phyloP scores from a whole-genome alignment of 1,140 invertebrate genomes.

The Choristoneura fumiferana region DNA sequence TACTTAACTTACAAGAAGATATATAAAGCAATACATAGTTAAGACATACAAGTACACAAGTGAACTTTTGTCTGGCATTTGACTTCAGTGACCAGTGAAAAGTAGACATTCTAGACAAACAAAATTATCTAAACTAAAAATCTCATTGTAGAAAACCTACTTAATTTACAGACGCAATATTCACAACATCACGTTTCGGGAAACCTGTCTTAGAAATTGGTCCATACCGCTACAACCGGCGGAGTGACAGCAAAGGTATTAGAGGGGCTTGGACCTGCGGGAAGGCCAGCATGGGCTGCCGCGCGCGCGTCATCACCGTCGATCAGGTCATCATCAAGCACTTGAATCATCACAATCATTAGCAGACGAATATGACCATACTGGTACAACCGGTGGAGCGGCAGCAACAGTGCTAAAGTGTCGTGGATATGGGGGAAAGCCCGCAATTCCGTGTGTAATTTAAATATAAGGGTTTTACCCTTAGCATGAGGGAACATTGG shows the following conservation, averaged over 20 bases:
- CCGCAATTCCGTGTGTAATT: too few species aligned
- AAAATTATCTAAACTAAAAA: too few species aligned
- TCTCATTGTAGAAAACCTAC: too few species aligned
- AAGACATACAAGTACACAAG: too few species aligned
- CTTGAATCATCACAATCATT: constrained; percentile 37
- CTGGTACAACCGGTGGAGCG: constrained; percentile 41
- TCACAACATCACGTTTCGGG: constrained; percentile 33
- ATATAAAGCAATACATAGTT: too few species aligned
- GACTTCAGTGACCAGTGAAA: too few species aligned
- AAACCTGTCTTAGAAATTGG: constrained; percentile 36
- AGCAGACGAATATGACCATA: too few species aligned
- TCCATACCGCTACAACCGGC: constrained; percentile 35
- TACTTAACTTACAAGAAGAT: too few species aligned
- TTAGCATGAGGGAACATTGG: too few species aligned
- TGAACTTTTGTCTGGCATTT: too few species aligned
- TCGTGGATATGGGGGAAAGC: constrained; percentile 46
- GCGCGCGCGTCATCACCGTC: constrained; percentile 30
- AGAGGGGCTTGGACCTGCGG: constrained; percentile 33
- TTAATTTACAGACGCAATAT: background rate
- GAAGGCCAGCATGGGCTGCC: constrained; percentile 15
- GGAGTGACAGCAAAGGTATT: constrained; percentile 25
- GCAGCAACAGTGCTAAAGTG: constrained; percentile 32
- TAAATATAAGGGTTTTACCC: too few species aligned
- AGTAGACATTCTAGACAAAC: too few species aligned
- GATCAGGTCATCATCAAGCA: constrained; percentile 35